Percentiles rank a stretch among this genome's conserved stretches.
These are phyloP conservation scores for Helicorthomorpha holstii DNA, from an alignment of 1,140 invertebrate genomes.

Conservation along the genomic window DNA sequence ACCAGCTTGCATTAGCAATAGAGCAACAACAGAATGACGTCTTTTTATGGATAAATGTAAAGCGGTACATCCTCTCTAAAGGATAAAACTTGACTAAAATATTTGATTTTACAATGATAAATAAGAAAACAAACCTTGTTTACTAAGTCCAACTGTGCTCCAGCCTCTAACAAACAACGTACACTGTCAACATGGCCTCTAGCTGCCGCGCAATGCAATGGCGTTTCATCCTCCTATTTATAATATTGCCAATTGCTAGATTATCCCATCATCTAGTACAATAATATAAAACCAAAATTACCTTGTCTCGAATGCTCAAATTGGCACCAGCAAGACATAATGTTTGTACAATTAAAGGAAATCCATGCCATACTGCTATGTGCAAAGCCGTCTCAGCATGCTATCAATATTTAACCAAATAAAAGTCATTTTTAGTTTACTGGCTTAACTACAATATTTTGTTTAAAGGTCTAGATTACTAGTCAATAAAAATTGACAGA, in stretches of 20 bases:
- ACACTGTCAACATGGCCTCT: slow-evolving; percentile 40
- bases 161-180: slow-evolving; percentile 37
- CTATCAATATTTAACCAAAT: slow-evolving; percentile 18
- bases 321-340: slow-evolving; percentile 30
- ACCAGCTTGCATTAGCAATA: slow-evolving; percentile 46
- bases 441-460: too few species aligned
- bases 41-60: slow-evolving; percentile 42
- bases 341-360: slow-evolving; percentile 29
- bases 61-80: slow-evolving; percentile 34
- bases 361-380: slow-evolving; percentile 36
- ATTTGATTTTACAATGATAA: neutral
- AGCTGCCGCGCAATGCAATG: slow-evolving; percentile 35
- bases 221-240: slow-evolving; percentile 41
- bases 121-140: slow-evolving; percentile 26
- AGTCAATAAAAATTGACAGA: too few species aligned
- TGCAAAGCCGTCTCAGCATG: slow-evolving; percentile 36
- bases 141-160: slow-evolving; percentile 36
- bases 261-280: too few species aligned
- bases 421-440: too few species aligned
- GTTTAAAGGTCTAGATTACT: too few species aligned
- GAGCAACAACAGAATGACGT: slow-evolving; percentile 37
- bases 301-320: slow-evolving; percentile 27
- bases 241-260: too few species aligned
- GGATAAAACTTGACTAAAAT: slow-evolving; percentile 6
- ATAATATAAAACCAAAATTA: slow-evolving; percentile 9